Percentiles rank a stretch among this genome's conserved stretches.
phyloP scores from a whole-genome alignment of 2,113 vertebrate species.

The Platanista minor region DNA sequence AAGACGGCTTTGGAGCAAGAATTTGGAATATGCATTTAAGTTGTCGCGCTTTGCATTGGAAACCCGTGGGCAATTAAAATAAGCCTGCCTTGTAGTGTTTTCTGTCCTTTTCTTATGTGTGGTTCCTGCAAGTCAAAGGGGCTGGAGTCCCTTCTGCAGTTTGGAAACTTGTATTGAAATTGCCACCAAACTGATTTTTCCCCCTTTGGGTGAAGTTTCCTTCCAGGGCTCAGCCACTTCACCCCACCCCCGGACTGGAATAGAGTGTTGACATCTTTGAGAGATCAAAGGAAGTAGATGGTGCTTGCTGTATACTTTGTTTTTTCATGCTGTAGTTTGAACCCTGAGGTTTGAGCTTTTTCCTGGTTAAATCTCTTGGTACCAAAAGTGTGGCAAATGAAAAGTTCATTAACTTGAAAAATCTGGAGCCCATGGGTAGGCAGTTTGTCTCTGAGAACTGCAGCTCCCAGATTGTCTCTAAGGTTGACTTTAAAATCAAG shows the following conservation, averaged over 20 bases:
- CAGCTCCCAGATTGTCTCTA: neutral
- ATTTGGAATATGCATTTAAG: slow-evolving; percentile 75
- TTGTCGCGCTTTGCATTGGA: slow-evolving; percentile 67
- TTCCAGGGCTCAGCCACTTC: neutral
- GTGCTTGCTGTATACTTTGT: slow-evolving; percentile 26
- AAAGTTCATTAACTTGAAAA: slow-evolving; percentile 38
- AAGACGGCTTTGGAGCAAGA: slow-evolving; percentile 71
- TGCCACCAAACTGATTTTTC: slow-evolving; percentile 36
- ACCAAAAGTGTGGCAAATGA: slow-evolving; percentile 3
- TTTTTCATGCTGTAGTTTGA: slow-evolving; percentile 35
- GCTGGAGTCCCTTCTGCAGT: slow-evolving; percentile 15
- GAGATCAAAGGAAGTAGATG: slow-evolving; percentile 52
- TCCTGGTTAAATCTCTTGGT: slow-evolving; percentile 41
- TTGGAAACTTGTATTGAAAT: slow-evolving; percentile 69
- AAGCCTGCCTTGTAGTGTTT: slow-evolving; percentile 50
- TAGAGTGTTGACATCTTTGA: slow-evolving; percentile 40
- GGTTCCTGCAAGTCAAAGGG: slow-evolving; percentile 67
- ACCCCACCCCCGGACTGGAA: neutral
- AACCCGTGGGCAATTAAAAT: slow-evolving; percentile 70
- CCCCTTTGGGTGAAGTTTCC: slow-evolving; percentile 46
- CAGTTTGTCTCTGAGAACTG: slow-evolving; percentile 30
- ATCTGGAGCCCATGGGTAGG: neutral
- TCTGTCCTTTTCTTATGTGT: slow-evolving; percentile 64
- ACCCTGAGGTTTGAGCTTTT: slow-evolving; percentile 33
- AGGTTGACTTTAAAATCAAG: slow-evolving; percentile 48